A percentile compares a stretch with the other conserved stretches of the same genome.
Evolutionary conservation across 2,113 vertebrate genomes (phyloP).

Genomic region (Pangasianodon gigas): DNA sequence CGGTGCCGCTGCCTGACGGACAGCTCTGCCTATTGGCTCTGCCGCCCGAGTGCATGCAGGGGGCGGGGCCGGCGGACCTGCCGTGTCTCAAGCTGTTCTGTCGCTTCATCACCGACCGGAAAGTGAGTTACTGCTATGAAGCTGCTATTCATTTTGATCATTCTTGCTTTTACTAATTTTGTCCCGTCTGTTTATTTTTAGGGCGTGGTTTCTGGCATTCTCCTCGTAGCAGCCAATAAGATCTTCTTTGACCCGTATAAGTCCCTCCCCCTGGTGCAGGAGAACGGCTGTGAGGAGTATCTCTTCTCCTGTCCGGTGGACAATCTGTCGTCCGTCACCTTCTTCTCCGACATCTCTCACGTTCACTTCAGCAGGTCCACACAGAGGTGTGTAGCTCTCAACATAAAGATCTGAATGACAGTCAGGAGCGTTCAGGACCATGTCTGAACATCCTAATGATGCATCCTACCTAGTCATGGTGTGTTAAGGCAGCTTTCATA

Average conservation of each 20-base stretch:
- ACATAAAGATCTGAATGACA: background rate
- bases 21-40: constrained; percentile 76
- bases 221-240: constrained; percentile 76
- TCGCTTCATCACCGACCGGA: constrained; percentile 78
- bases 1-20: constrained; percentile 76
- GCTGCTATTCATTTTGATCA: background rate
- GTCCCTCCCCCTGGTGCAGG: constrained; percentile 74
- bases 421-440: background rate
- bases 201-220: constrained; percentile 78
- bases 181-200: constrained; percentile 42
- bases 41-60: constrained; percentile 72
- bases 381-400: constrained; percentile 66
- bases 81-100: constrained; percentile 77
- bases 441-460: too few species aligned
- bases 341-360: constrained; percentile 74
- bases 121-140: constrained; percentile 63
- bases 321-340: constrained; percentile 69
- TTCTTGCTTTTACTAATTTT: background rate
- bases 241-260: constrained; percentile 81
- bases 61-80: constrained; percentile 65
- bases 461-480: background rate
- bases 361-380: constrained; percentile 72
- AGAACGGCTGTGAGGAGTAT: constrained; percentile 79
- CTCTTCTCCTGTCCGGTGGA: constrained; percentile 75
- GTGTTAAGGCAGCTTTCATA: background rate